phyloP scores from a whole-genome alignment of 1,140 invertebrate genomes.

The Ylistrum balloti region DNA sequence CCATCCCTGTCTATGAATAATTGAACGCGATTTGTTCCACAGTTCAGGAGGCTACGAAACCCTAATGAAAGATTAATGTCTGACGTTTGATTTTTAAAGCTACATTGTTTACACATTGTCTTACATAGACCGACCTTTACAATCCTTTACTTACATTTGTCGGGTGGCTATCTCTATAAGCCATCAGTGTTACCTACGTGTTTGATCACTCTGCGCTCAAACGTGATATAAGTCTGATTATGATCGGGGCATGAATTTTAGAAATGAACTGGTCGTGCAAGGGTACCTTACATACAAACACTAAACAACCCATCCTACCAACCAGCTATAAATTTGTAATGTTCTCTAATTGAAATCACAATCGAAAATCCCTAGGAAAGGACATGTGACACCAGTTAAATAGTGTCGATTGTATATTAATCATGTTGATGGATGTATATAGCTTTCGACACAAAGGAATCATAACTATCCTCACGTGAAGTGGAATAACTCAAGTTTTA shows the following conservation, averaged over 20 bases:
- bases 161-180: neutral
- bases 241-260: neutral
- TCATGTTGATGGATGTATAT: neutral
- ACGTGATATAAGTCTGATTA: neutral
- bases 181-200: too few relatives aligned
- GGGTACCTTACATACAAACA: neutral
- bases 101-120: neutral
- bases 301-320: neutral
- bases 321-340: neutral
- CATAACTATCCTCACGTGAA: too few relatives aligned
- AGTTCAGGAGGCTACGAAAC: slow-evolving; percentile 18
- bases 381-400: neutral
- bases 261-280: neutral
- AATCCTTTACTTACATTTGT: neutral
- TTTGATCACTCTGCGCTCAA: neutral
- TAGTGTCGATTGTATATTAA: neutral
- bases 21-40: neutral
- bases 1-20: neutral
- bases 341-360: neutral
- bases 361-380: neutral
- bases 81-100: neutral
- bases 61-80: slow-evolving; percentile 11
- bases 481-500: too few relatives aligned
- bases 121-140: neutral
- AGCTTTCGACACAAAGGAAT: too few relatives aligned